Conservation (phyloP, 2,888 invertebrate genomes). For the Julus scanicus region DNA sequence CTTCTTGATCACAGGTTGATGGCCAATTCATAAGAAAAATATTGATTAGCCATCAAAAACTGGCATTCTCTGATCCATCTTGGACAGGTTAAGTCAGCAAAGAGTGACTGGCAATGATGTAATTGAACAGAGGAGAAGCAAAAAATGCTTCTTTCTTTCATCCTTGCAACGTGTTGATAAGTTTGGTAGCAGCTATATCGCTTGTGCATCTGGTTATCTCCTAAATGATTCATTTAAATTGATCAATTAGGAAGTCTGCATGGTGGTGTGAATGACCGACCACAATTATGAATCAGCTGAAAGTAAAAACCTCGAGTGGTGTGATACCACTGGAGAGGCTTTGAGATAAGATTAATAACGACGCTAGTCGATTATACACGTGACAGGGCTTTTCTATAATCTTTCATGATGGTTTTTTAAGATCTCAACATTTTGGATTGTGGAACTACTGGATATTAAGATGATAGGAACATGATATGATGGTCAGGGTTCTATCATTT, state of each 20-base stretch:
- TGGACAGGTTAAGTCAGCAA: not conserved
- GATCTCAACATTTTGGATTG: too few species aligned
- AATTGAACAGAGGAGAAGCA: not conserved
- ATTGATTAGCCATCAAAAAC: not conserved
- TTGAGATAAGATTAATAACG: not conserved
- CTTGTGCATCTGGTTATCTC: not conserved
- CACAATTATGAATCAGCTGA: constrained; percentile 8
- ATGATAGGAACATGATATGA: too few species aligned
- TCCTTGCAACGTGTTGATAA: not conserved
- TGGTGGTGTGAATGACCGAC: constrained; percentile 2
- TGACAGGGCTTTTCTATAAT: too few species aligned
- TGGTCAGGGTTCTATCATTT: too few species aligned
- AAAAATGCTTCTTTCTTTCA: constrained; percentile 1
- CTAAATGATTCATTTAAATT: constrained; percentile 40
- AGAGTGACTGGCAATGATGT: constrained; percentile 22
- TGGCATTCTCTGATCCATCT: not conserved
- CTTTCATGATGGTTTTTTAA: too few species aligned
- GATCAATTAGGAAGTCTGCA: constrained; percentile 32
- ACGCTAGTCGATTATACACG: not conserved
- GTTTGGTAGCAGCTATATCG: constrained; percentile 2
- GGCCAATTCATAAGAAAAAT: not conserved
- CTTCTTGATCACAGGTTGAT: not conserved
- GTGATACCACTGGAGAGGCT: not conserved
- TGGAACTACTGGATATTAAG: too few species aligned
- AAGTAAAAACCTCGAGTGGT: not conserved